phyloP scores from a whole-genome alignment of 2,797 vertebrate genomes.

The Streptopelia turtur region DNA sequence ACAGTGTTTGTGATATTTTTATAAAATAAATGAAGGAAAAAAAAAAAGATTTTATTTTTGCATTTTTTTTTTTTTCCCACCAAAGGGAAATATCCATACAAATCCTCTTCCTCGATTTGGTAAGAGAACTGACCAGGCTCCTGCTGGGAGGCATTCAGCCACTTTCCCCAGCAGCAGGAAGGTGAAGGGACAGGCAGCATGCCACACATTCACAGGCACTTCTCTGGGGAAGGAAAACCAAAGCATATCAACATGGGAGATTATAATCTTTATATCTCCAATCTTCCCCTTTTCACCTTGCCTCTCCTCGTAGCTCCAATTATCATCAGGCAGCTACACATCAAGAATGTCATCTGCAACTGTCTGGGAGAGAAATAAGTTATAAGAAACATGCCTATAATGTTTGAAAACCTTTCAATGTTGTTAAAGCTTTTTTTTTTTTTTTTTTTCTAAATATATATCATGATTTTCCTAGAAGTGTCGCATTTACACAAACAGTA shows the following conservation, averaged over 20 bases:
- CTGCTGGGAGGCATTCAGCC: not conserved
- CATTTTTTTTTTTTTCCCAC: not conserved
- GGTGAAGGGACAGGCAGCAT: conserved; percentile 1
- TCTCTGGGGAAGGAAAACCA: not conserved
- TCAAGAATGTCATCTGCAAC: not conserved
- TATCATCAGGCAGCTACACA: not conserved
- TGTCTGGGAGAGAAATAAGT: not conserved
- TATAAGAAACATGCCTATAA: not conserved
- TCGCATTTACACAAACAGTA: not conserved
- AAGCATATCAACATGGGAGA: not conserved
- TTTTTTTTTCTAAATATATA: not conserved
- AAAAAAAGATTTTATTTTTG: not conserved
- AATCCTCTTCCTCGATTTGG: not conserved
- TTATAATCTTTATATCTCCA: not conserved
- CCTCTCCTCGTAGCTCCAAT: not conserved
- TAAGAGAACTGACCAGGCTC: not conserved
- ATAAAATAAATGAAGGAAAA: not conserved
- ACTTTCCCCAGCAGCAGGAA: not conserved
- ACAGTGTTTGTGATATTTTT: not conserved
- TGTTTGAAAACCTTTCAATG: not conserved
- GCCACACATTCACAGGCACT: not conserved
- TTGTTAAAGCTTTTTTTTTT: not conserved
- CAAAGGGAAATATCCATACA: not conserved
- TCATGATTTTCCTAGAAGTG: not conserved
- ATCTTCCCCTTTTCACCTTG: not conserved